These are phyloP conservation scores for Harpegnathos saltator DNA, from an alignment of 1,140 invertebrate species.

Conservation along the genomic window DNA sequence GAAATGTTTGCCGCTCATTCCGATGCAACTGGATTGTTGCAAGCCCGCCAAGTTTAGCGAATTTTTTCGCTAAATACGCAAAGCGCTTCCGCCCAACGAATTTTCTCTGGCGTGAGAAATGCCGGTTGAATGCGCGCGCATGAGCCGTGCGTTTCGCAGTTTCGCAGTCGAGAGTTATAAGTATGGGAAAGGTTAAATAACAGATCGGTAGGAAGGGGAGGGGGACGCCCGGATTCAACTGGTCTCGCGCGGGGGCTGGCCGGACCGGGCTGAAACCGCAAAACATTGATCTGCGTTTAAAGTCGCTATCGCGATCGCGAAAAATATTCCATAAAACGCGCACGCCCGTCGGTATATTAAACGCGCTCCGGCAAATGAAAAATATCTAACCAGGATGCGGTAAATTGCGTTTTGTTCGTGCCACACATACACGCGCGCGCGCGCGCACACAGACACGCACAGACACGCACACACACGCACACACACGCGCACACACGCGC, in stretches of 20 bases:
- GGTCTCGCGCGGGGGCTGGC: not conserved
- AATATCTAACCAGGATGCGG: constrained; percentile 39
- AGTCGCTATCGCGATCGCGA: constrained; percentile 41
- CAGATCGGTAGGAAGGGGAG: not conserved
- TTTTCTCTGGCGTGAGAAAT: not conserved
- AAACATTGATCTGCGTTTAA: constrained; percentile 45
- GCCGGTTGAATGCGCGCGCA: not conserved
- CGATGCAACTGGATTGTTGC: too few species aligned
- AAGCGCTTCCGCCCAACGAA: too few species aligned
- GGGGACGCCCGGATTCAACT: constrained; percentile 9
- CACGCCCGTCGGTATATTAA: constrained; percentile 29
- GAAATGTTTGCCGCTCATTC: too few species aligned
- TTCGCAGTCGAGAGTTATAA: constrained; percentile 4
- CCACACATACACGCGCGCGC: not conserved
- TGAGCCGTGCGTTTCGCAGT: not conserved
- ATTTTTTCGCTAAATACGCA: too few species aligned
- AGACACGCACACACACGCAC: too few species aligned
- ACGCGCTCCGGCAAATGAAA: constrained; percentile 51
- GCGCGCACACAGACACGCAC: too few species aligned
- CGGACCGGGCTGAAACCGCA: not conserved
- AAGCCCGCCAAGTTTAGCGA: too few species aligned
- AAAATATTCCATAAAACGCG: constrained; percentile 51
- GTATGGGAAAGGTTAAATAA: constrained; percentile 25
- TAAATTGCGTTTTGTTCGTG: constrained; percentile 27
- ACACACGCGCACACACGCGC: too few species aligned